These are phyloP conservation scores for Bufo bufo DNA, from an alignment of 2,113 vertebrate genomes.

Conservation along the genomic window DNA sequence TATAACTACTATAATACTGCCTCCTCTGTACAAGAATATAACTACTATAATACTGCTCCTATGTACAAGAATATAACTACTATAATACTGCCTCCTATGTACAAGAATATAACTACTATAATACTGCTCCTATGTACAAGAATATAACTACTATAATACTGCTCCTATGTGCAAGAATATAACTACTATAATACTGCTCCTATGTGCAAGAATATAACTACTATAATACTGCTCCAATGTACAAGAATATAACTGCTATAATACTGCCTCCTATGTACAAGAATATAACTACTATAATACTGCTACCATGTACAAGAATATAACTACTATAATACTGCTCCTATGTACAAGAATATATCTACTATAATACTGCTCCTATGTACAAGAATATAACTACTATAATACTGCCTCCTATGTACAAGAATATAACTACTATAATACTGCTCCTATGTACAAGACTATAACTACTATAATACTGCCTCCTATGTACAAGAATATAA, in stretches of 20 bases:
- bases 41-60: constrained; percentile 13
- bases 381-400: constrained; percentile 20
- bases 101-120: constrained; percentile 1
- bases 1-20: constrained; percentile 16
- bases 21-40: not conserved
- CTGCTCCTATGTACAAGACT: not conserved
- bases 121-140: not conserved
- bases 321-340: constrained; percentile 8
- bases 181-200: not conserved
- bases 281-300: constrained; percentile 21
- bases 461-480: constrained; percentile 21
- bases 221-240: not conserved
- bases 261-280: constrained; percentile 9
- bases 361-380: constrained; percentile 11
- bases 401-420: constrained; percentile 17
- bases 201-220: constrained; percentile 11
- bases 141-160: constrained; percentile 10
- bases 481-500: constrained; percentile 18
- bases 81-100: constrained; percentile 8
- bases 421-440: constrained; percentile 13
- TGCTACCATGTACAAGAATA: not conserved
- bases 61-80: constrained; percentile 3
- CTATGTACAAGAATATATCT: constrained; percentile 16
- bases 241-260: constrained; percentile 11
- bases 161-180: no score